Evolutionary conservation across 1,140 invertebrate genomes (phyloP).

Genomic region (Cryptotermes secundus): DNA sequence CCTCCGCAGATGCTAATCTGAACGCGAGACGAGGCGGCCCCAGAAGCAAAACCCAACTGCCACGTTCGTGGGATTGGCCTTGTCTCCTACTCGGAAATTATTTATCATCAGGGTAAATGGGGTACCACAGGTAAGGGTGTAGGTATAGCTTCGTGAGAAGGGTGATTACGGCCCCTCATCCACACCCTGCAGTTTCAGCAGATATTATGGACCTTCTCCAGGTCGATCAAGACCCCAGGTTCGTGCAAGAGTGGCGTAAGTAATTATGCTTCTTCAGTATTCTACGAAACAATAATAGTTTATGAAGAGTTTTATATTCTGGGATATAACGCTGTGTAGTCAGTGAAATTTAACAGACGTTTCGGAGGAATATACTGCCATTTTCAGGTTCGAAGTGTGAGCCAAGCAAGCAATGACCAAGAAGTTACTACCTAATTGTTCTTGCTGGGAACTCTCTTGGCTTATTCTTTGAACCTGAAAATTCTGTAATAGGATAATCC

Average conservation of each 20-base stretch:
- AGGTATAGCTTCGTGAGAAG: neutral
- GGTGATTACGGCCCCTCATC: neutral
- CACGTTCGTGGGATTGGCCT: neutral
- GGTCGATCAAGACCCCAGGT: neutral
- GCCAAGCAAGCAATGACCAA: too few species aligned
- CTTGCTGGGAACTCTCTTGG: too few species aligned
- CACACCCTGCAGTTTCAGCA: neutral
- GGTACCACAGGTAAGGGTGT: neutral
- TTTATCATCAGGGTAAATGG: neutral
- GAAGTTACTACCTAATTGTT: too few species aligned
- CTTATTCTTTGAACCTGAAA: too few species aligned
- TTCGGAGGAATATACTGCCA: too few species aligned
- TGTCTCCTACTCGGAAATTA: neutral
- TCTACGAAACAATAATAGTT: too few species aligned
- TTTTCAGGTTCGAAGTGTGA: too few species aligned
- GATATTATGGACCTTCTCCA: neutral
- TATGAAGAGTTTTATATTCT: too few species aligned
- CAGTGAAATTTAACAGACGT: too few species aligned
- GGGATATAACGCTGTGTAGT: too few species aligned
- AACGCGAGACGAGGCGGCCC: neutral
- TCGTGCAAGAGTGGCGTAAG: neutral
- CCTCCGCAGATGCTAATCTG: constrained; percentile 18
- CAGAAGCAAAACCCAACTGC: neutral
- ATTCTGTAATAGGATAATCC: too few species aligned
- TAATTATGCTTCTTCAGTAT: too few species aligned